A percentile compares a stretch with the other conserved stretches of the same genome.
Evolutionary conservation across 2,797 vertebrate species (phyloP).

Genomic region (Myripristis murdjan): DNA sequence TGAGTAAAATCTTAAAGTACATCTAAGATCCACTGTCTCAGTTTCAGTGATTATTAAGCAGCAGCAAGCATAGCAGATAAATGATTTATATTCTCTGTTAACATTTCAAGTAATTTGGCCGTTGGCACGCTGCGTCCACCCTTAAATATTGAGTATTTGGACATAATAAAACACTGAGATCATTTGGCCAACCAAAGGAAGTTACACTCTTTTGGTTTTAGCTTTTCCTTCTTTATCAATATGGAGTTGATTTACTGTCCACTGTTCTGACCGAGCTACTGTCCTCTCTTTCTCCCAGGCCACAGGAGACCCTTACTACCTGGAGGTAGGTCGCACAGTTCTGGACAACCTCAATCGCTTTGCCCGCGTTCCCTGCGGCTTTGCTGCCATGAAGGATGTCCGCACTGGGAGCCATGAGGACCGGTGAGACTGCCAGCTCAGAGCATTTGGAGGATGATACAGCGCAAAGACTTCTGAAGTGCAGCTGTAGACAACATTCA

Average conservation of each 20-base stretch:
- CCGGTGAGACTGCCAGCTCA: constrained; percentile 84
- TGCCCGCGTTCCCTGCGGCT: constrained; percentile 97
- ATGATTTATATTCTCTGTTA: constrained; percentile 13
- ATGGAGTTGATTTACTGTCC: background rate
- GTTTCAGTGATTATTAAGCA: constrained; percentile 13
- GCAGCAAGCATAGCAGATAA: constrained; percentile 5
- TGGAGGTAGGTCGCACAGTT: constrained; percentile 97
- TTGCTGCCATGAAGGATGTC: constrained; percentile 99
- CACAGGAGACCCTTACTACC: constrained; percentile 96
- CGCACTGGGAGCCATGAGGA: constrained; percentile 98
- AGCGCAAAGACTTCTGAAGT: constrained; percentile 1
- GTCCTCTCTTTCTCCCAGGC: constrained; percentile 82
- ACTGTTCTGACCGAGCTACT: constrained; percentile 8
- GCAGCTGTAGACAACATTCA: background rate
- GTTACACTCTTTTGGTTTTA: background rate
- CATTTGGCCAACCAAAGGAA: background rate
- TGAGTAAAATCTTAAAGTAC: constrained; percentile 6
- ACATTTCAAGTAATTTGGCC: background rate
- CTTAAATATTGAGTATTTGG: background rate
- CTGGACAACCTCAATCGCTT: constrained; percentile 99
- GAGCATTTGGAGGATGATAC: background rate
- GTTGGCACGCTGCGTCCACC: constrained; percentile 15
- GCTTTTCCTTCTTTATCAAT: background rate
- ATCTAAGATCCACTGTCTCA: background rate
- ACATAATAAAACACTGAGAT: constrained; percentile 6